Conservation (phyloP, 2,888 invertebrate genomes). For the Tolmerus cingulatus region DNA sequence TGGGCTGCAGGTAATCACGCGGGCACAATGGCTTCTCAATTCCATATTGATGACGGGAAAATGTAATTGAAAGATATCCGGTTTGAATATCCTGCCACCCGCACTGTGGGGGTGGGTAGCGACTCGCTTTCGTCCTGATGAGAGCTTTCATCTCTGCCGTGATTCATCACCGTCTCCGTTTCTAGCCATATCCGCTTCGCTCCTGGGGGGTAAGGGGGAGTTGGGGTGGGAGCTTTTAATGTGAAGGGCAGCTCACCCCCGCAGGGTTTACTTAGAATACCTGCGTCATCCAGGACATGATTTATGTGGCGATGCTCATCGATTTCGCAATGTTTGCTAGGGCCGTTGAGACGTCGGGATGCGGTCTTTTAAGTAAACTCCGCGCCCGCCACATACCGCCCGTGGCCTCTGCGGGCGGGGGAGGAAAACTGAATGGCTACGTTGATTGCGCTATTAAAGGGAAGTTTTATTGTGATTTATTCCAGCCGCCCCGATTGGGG, state of each 20-base stretch:
- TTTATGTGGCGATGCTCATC: conserved; percentile 4
- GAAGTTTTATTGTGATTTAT: conserved; percentile 36
- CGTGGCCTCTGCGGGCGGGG: not conserved
- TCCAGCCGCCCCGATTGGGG: conserved; percentile 21
- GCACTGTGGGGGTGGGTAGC: not conserved
- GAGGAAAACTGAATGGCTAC: conserved; percentile 22
- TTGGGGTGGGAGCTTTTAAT: not conserved
- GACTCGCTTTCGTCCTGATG: conserved; percentile 4
- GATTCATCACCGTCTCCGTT: not conserved
- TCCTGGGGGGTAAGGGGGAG: not conserved
- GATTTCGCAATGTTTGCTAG: not conserved
- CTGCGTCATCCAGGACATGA: conserved; percentile 20
- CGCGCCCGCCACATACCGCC: not conserved
- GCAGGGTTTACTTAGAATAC: not conserved
- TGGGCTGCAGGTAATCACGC: conserved; percentile 30
- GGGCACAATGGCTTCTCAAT: conserved; percentile 31
- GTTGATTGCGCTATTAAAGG: conserved; percentile 39
- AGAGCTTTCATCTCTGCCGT: conserved; percentile 30
- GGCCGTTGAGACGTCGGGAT: not conserved
- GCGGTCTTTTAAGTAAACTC: not conserved
- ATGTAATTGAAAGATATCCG: conserved; percentile 40
- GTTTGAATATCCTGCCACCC: conserved; percentile 27
- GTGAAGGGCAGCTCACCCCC: not conserved
- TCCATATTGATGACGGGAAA: conserved; percentile 35
- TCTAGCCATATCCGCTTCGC: not conserved